Base-by-base conservation (phyloP, 64 coral and sea anemone species). In the Trachythela sp. region DNA sequence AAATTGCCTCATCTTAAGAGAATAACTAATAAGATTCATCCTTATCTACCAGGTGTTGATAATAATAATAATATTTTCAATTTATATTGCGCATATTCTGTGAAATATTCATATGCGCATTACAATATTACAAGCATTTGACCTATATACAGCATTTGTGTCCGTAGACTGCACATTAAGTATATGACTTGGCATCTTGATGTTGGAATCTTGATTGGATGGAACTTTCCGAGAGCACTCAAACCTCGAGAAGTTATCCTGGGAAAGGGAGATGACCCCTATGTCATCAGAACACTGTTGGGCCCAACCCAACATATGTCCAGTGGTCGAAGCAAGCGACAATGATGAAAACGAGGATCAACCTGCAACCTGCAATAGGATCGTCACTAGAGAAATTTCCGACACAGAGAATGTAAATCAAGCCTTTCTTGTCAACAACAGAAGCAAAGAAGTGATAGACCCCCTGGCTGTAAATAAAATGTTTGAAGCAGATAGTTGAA, bases 211-310 rank as follows among this genome's bases (percentile, higher is more conserved):
- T 60, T 95, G 9, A 95, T 95, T 26, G 88, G 91, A 2, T 84
- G 83, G 27, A 95, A 92, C 26, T 95, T 91, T 20, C 88, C 43
- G 0, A 41, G 84, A 67, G 91, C 94, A 1, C 90, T 95, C 42
- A 92, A 92, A 56, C 91, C 94, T 22, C 90, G 86, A 84, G 86
- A 88, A 32, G 88, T 95, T 0, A 95, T 95, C 39, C 75, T 83
- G 0, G 88, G 94, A 8, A 88, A 83, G 35, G 30, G 48, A 6
- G 34, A 64, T 27, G 94, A 95, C 13, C 94, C 91, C 0, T 95
- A 95, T 41, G 94, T 88, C 3, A 87, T 90, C 30, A 42, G 20
- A 45, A 94, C 86, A 6, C 11, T 84, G 0, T 56, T 94, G 5
- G 88, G 92, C 6, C 7, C 90, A 88, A 88, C 87, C 83, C 20